Percentiles rank a stretch among this genome's conserved stretches.
Evolutionary conservation across 2,888 invertebrate genomes (phyloP).

Genomic region (Agriopis marginaria): DNA sequence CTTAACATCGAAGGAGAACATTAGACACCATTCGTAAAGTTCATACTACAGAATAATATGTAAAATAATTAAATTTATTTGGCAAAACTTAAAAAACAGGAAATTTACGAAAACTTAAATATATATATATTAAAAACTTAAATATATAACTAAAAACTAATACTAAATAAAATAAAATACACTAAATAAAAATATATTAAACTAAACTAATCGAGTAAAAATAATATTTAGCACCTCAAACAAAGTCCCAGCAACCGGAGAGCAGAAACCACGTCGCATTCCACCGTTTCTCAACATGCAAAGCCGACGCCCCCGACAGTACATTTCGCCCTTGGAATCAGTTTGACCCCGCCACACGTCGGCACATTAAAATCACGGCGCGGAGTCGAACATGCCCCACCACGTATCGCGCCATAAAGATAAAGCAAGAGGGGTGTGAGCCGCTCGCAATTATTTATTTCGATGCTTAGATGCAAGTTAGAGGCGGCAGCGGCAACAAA

Average conservation of each 20-base stretch:
- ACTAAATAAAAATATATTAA: no score
- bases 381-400: slow-evolving; percentile 34
- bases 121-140: no score
- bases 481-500: slow-evolving; percentile 26
- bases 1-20: no score
- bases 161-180: no score
- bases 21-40: no score
- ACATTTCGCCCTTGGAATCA: slow-evolving; percentile 15
- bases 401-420: slow-evolving; percentile 54
- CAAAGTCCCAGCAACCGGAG: neutral
- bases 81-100: no score
- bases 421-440: slow-evolving; percentile 55
- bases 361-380: slow-evolving; percentile 42
- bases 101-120: no score
- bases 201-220: no score
- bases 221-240: neutral
- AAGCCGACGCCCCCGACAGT: slow-evolving; percentile 3
- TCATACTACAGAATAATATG: no score
- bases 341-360: slow-evolving; percentile 30
- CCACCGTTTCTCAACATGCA: slow-evolving; percentile 31
- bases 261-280: slow-evolving; percentile 14
- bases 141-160: no score
- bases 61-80: no score
- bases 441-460: slow-evolving; percentile 58
- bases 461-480: slow-evolving; percentile 32